Conservation (phyloP, 2,888 invertebrate genomes). For the Escarpia spicata region DNA sequence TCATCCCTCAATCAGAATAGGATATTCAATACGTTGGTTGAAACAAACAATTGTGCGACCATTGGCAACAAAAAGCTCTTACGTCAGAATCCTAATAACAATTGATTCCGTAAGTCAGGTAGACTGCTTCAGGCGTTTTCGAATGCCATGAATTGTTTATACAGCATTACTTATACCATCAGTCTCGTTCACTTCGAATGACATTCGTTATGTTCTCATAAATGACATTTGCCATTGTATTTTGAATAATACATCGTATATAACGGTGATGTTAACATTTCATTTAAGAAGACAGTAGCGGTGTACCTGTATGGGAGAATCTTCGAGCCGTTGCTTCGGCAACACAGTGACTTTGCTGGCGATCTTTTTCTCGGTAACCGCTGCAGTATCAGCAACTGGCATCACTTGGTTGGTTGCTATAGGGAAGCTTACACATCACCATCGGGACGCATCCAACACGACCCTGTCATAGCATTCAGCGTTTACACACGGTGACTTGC, state of each 20-base stretch:
- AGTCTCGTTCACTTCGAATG: background rate
- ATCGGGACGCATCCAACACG: background rate
- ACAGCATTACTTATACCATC: background rate
- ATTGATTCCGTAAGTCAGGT: background rate
- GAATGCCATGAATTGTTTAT: conserved; percentile 11
- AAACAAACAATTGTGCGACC: too few species aligned
- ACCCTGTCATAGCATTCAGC: background rate
- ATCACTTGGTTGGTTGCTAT: background rate
- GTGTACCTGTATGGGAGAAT: too few species aligned
- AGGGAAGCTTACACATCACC: background rate
- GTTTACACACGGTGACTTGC: background rate
- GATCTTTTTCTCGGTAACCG: too few species aligned
- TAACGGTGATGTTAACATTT: too few species aligned
- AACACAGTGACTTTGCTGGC: too few species aligned
- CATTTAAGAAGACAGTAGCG: too few species aligned
- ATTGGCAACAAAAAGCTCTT: background rate
- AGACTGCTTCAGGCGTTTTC: background rate
- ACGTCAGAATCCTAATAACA: background rate
- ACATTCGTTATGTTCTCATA: background rate
- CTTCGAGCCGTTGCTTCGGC: too few species aligned
- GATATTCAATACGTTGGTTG: too few species aligned
- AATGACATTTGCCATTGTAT: background rate
- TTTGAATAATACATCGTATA: too few species aligned
- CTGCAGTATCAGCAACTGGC: too few species aligned
- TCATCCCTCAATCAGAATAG: too few species aligned